Percentiles rank a stretch among this genome's conserved stretches.
Conservation (phyloP, 2,888 invertebrate species). For the Clusia tigrina region DNA sequence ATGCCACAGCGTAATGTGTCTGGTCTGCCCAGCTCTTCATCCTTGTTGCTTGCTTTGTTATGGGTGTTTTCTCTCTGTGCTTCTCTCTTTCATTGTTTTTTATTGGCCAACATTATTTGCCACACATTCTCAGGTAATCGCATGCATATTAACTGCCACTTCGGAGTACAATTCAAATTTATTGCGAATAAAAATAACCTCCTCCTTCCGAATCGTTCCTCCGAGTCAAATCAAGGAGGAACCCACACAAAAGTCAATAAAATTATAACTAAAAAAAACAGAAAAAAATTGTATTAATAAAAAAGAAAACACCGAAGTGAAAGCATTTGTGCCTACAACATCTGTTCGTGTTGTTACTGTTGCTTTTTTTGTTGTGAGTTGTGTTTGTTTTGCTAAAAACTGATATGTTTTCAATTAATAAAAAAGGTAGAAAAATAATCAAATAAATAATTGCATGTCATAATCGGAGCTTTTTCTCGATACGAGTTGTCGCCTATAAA, state of each 20-base stretch:
- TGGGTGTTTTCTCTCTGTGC: no score
- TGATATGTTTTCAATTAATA: not conserved
- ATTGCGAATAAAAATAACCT: not conserved
- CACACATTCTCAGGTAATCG: not conserved
- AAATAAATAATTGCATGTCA: no score
- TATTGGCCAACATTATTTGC: no score
- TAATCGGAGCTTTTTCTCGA: no score
- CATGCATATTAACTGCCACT: not conserved
- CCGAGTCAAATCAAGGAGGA: not conserved
- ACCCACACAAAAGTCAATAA: conserved; percentile 4
- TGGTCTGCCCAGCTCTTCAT: no score
- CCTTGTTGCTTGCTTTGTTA: no score
- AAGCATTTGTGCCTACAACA: not conserved
- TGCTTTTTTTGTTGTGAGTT: not conserved
- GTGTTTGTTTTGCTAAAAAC: not conserved
- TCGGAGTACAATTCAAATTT: not conserved
- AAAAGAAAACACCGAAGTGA: not conserved
- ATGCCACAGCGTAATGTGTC: no score
- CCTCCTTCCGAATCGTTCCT: no score
- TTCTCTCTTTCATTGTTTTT: no score
- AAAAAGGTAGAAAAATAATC: no score
- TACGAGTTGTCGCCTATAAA: no score
- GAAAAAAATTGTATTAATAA: not conserved
- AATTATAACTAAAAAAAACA: not conserved
- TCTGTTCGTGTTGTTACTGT: not conserved